phyloP scores from a whole-genome alignment of 1,140 invertebrate genomes.

The Platorchestia sp. region DNA sequence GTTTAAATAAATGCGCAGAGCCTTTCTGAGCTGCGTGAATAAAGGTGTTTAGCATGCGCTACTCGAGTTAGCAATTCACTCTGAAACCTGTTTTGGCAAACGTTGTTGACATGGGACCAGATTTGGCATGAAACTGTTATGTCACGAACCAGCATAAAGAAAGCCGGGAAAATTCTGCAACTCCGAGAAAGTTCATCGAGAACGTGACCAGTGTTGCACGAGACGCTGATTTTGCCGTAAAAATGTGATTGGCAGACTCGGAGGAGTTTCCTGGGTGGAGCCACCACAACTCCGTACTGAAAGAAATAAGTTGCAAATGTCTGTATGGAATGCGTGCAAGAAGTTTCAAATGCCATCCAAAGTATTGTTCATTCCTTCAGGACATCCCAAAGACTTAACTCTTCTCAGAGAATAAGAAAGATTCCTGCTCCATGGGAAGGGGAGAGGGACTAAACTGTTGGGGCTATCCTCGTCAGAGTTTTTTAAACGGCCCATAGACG shows the following conservation, averaged over 20 bases:
- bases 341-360: background rate
- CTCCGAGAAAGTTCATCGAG: constrained; percentile 22
- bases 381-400: background rate
- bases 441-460: background rate
- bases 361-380: background rate
- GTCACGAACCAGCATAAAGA: background rate
- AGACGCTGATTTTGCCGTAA: background rate
- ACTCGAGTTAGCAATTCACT: background rate
- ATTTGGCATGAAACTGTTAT: background rate
- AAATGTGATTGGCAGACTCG: background rate
- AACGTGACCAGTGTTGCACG: background rate
- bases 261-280: background rate
- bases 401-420: background rate
- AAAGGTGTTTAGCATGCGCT: background rate
- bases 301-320: background rate
- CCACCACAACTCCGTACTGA: background rate
- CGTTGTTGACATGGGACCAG: background rate
- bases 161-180: background rate
- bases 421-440: background rate
- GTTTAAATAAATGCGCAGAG: background rate
- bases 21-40: background rate
- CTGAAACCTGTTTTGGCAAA: background rate
- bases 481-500: background rate
- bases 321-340: background rate
- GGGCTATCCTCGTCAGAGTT: background rate